Percentiles rank a stretch among this genome's conserved stretches.
Conservation (phyloP, 2,797 vertebrate genomes). For the Podarcis siculus region DNA sequence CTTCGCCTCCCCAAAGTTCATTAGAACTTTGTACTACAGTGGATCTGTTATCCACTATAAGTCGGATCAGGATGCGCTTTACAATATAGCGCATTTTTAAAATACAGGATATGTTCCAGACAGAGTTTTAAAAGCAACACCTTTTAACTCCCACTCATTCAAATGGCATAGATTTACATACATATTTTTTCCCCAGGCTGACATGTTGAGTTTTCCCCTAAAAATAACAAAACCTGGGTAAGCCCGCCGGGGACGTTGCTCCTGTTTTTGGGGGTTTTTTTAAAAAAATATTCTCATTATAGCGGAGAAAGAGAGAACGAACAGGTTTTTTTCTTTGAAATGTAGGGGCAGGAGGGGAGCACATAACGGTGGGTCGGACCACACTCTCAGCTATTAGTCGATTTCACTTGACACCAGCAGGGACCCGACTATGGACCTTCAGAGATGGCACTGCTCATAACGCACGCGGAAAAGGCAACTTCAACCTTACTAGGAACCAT, state of each 20-base stretch:
- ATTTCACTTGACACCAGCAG: conserved; percentile 47
- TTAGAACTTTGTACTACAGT: conserved; percentile 22
- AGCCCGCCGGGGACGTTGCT: conserved; percentile 1
- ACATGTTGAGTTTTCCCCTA: conserved; percentile 50
- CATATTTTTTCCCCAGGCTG: conserved; percentile 20
- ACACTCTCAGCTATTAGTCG: conserved; percentile 37
- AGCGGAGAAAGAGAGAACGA: background rate
- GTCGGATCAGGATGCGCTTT: background rate
- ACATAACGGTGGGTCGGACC: background rate
- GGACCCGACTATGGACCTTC: conserved; percentile 46
- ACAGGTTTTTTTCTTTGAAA: conserved; percentile 10
- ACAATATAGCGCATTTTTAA: no score
- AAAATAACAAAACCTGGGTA: background rate
- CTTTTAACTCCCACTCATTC: conserved; percentile 8
- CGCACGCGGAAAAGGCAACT: conserved; percentile 74
- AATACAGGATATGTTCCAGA: background rate
- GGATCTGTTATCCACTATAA: background rate
- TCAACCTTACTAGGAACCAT: conserved; percentile 81
- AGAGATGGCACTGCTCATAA: conserved; percentile 73
- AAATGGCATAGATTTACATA: background rate
- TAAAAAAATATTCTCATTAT: conserved; percentile 1
- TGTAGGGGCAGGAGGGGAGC: background rate
- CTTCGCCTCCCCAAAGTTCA: background rate
- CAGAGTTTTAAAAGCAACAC: background rate
- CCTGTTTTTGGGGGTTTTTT: background rate